Conservation (phyloP, 2,797 vertebrate genomes). For the Halcyon badia region DNA sequence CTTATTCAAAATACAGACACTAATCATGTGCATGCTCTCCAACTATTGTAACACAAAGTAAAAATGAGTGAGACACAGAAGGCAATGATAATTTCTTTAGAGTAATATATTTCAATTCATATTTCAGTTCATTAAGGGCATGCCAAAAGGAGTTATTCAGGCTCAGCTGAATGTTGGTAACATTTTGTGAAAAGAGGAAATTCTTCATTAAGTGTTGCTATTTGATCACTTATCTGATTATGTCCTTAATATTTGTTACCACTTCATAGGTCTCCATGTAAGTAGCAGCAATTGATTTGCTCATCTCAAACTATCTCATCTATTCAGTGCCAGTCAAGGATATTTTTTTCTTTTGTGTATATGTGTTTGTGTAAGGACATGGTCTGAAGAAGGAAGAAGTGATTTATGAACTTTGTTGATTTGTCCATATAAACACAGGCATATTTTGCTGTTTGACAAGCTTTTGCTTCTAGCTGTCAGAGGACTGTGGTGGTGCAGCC, state of each 20-base stretch:
- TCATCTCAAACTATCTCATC: neutral
- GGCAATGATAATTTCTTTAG: neutral
- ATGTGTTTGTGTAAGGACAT: neutral
- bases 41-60: neutral
- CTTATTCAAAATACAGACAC: neutral
- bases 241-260: neutral
- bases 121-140: neutral
- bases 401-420: neutral
- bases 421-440: neutral
- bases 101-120: neutral
- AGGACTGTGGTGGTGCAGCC: neutral
- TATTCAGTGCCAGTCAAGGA: neutral
- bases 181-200: neutral
- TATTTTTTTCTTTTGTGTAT: neutral
- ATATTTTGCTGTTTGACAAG: neutral
- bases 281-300: neutral
- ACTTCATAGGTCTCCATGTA: neutral
- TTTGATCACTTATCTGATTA: neutral
- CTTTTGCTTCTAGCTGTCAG: neutral
- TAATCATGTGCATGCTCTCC: neutral
- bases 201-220: rapidly evolving
- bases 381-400: neutral
- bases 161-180: neutral
- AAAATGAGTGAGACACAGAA: neutral
- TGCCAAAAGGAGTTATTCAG: neutral